Percentiles rank a stretch among this genome's conserved stretches.
Conservation (phyloP, 2,888 invertebrate genomes). For the Pharmacophagus antenor region DNA sequence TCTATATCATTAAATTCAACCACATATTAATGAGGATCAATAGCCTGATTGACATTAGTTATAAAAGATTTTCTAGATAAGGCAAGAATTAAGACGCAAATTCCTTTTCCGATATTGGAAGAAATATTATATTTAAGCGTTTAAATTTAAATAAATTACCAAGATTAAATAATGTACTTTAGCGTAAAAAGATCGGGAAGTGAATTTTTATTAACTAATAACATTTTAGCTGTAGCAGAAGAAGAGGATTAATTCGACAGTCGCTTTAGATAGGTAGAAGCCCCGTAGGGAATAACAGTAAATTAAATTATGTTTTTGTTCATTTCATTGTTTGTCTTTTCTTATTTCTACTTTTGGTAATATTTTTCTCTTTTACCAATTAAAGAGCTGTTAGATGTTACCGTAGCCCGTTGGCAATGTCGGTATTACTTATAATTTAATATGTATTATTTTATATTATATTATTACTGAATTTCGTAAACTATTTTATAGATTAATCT, state of each 20-base stretch:
- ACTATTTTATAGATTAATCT: neutral
- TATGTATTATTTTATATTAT: neutral
- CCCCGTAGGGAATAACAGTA: constrained; percentile 15
- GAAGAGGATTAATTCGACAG: neutral
- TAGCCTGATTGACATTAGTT: no score
- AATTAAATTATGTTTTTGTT: constrained; percentile 17
- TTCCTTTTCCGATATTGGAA: neutral
- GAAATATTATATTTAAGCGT: no score
- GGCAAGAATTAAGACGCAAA: no score
- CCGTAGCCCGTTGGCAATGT: neutral
- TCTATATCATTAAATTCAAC: neutral
- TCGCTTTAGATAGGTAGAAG: constrained; percentile 10
- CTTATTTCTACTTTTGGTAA: neutral
- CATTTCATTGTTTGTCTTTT: constrained; percentile 7
- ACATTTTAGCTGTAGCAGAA: neutral
- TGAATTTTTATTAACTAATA: neutral
- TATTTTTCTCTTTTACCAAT: neutral
- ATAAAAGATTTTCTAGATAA: no score
- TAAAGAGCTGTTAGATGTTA: neutral
- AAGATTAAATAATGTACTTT: no score
- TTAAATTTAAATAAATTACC: neutral
- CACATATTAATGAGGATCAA: no score
- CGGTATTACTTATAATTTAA: no score
- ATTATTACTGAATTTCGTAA: neutral
- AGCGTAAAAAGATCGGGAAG: neutral